These are phyloP conservation scores for Ispidina picta DNA, from an alignment of 2,797 vertebrate genomes.

Conservation along the genomic window DNA sequence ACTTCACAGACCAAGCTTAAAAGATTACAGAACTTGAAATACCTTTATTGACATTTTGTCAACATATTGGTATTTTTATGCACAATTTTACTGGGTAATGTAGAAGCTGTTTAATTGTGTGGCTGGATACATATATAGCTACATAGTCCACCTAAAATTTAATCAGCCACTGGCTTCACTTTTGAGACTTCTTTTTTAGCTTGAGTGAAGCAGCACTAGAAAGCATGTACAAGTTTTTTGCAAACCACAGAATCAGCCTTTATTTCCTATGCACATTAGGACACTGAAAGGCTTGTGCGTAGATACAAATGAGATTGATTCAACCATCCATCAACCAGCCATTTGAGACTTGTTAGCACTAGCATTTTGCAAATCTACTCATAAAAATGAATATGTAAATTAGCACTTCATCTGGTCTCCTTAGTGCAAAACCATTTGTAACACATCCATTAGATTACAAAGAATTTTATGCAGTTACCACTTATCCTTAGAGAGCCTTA, in stretches of 20 bases:
- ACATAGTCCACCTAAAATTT: not conserved
- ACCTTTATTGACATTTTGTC: not conserved
- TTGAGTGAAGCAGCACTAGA: accelerated
- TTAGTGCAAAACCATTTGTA: not conserved
- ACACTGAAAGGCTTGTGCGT: not conserved
- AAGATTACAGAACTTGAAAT: not conserved
- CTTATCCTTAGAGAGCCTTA: not conserved
- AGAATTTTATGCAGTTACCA: not conserved
- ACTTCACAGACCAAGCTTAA: not conserved
- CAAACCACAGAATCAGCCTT: not conserved
- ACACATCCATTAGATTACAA: not conserved
- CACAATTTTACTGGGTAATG: not conserved
- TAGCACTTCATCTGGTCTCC: not conserved
- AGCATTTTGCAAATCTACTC: not conserved
- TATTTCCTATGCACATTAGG: not conserved
- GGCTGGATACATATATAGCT: not conserved
- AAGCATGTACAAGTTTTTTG: not conserved
- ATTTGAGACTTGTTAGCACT: not conserved
- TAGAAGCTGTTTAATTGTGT: not conserved
- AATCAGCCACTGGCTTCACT: not conserved
- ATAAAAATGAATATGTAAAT: not conserved
- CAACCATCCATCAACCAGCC: not conserved
- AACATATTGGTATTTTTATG: not conserved
- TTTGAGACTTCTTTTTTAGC: not conserved
- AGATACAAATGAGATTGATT: not conserved